A percentile compares a stretch with the other conserved stretches of the same genome.
Evolutionary conservation across 2,888 invertebrate genomes (phyloP).

Genomic region (Nomada lathburiana): DNA sequence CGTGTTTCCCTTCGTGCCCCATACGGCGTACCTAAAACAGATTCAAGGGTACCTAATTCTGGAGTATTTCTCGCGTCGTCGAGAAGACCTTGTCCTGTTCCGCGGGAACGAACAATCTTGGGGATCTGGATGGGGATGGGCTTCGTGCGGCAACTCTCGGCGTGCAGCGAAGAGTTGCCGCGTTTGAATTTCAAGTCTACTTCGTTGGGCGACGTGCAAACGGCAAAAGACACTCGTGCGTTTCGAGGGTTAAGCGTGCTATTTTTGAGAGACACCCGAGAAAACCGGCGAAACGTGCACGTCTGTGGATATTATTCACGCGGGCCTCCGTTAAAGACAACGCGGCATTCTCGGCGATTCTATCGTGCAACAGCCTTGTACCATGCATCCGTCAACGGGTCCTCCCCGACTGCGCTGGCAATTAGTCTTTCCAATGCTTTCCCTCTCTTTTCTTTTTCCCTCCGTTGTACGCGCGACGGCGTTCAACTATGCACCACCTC

Average conservation of each 20-base stretch:
- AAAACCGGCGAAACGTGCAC: neutral
- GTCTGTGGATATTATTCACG: constrained; percentile 28
- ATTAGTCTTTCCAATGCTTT: constrained; percentile 50
- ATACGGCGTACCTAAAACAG: neutral
- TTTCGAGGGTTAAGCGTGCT: constrained; percentile 26
- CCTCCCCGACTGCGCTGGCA: constrained; percentile 38
- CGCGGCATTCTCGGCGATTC: constrained; percentile 35
- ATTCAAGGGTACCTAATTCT: constrained; percentile 37
- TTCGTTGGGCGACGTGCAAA: neutral
- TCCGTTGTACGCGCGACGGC: neutral
- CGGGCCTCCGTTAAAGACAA: constrained; percentile 24
- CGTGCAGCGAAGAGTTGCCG: neutral
- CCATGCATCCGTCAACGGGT: constrained; percentile 43
- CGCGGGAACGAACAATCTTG: neutral
- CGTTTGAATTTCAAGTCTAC: neutral
- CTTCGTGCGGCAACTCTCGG: neutral
- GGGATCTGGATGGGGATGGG: neutral
- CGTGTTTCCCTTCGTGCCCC: constrained; percentile 23
- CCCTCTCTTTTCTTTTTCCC: neutral
- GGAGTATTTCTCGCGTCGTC: constrained; percentile 19
- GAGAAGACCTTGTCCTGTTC: constrained; percentile 7
- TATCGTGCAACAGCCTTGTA: constrained; percentile 15
- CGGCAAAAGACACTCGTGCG: neutral
- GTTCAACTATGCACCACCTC: constrained; percentile 42
- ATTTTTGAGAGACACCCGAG: constrained; percentile 31